A percentile compares a stretch with the other conserved stretches of the same genome.
Evolutionary conservation across 2,113 vertebrate genomes (phyloP).

Genomic region (Oreochromis spilurus): DNA sequence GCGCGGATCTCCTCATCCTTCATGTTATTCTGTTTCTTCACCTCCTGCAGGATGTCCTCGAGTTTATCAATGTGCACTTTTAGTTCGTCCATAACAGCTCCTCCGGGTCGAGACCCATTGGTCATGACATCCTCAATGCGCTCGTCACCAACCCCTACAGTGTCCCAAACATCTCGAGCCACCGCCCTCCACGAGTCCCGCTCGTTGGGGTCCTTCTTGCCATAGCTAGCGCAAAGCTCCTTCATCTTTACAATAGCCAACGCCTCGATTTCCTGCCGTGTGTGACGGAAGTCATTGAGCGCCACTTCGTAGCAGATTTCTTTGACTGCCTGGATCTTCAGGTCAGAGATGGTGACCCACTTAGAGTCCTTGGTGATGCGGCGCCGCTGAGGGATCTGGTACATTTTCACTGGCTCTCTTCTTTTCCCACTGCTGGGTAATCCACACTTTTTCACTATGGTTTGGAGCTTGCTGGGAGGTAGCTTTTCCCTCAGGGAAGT

Average conservation of each 20-base stretch:
- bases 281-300: conserved; percentile 95
- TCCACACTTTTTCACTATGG: conserved; percentile 99
- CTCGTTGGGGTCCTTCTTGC: conserved; percentile 97
- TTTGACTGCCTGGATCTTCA: conserved; percentile 99
- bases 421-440: conserved; percentile 98
- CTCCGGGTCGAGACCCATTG: conserved; percentile 70
- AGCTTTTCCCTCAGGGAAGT: conserved; percentile 99
- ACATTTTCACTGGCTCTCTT: conserved; percentile 95
- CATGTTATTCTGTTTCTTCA: conserved; percentile 98
- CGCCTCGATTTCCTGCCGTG: conserved; percentile 96
- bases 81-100: conserved; percentile 87
- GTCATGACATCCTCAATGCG: conserved; percentile 85
- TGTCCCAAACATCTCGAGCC: conserved; percentile 97
- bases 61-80: conserved; percentile 97
- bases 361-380: conserved; percentile 97
- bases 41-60: conserved; percentile 95
- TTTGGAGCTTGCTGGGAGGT: conserved; percentile 98
- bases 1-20: conserved; percentile 96
- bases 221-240: conserved; percentile 90
- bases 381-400: conserved; percentile 93
- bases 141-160: conserved; percentile 94
- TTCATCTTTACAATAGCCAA: conserved; percentile 99
- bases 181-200: conserved; percentile 95
- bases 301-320: conserved; percentile 99
- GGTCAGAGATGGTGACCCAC: conserved; percentile 97